Conservation (phyloP, 2,888 invertebrate genomes). For the Macrosoma leucophasiata region DNA sequence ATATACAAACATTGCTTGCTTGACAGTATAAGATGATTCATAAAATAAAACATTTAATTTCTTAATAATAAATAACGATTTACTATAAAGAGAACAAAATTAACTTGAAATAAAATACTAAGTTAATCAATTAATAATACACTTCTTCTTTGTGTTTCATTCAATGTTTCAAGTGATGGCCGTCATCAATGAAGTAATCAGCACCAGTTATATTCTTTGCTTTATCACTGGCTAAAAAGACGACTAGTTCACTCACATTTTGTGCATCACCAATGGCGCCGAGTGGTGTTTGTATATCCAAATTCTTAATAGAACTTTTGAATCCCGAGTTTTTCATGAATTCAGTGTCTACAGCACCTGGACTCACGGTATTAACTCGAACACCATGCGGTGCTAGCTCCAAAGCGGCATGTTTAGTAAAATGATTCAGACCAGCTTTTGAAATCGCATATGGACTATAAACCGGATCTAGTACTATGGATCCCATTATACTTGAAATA, state of each 20-base stretch:
- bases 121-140: too few species aligned
- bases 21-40: too few species aligned
- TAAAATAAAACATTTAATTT: too few species aligned
- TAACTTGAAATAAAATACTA: too few species aligned
- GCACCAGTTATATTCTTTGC: conserved; percentile 41
- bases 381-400: conserved; percentile 76
- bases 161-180: too few species aligned
- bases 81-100: too few species aligned
- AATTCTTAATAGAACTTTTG: too few species aligned
- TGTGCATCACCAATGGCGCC: conserved; percentile 28
- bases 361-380: conserved; percentile 82
- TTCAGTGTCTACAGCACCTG: conserved; percentile 78
- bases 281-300: conserved; percentile 20
- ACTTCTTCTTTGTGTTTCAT: too few species aligned
- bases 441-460: conserved; percentile 76
- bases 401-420: conserved; percentile 82
- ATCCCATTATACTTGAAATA: conserved; percentile 32
- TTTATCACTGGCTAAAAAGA: conserved; percentile 40
- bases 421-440: conserved; percentile 83
- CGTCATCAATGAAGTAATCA: conserved; percentile 17
- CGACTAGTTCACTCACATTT: conserved; percentile 36
- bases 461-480: conserved; percentile 11
- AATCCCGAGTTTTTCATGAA: conserved; percentile 89
- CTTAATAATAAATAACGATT: too few species aligned
- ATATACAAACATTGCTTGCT: too few species aligned